These are phyloP conservation scores for Stenurella melanura DNA, from an alignment of 2,888 invertebrate species.

Conservation along the genomic window DNA sequence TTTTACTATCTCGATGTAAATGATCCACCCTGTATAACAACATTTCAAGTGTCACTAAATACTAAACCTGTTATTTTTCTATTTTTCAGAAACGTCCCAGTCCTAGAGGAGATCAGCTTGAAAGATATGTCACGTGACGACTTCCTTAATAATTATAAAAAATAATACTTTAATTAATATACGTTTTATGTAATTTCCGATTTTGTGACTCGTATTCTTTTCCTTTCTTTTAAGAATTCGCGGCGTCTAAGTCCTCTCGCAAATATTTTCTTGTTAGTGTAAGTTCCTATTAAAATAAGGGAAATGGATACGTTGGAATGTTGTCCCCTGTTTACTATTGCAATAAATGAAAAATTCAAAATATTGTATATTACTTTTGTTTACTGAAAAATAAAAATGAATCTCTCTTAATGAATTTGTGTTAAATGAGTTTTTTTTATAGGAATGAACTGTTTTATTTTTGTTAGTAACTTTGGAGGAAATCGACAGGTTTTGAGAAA, in stretches of 20 bases:
- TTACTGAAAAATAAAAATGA: slow-evolving; percentile 27
- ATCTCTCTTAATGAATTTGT: slow-evolving; percentile 13
- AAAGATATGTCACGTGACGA: slow-evolving; percentile 29
- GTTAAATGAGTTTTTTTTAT: not conserved
- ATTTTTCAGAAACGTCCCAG: slow-evolving; percentile 25
- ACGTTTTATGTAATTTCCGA: not conserved
- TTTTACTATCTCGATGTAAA: no score
- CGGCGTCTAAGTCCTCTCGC: not conserved
- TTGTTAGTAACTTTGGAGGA: no score
- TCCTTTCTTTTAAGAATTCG: slow-evolving; percentile 1
- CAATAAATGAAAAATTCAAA: slow-evolving; percentile 32
- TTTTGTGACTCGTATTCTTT: not conserved
- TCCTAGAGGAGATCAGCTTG: slow-evolving; percentile 25
- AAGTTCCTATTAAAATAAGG: slow-evolving; percentile 1
- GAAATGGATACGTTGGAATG: slow-evolving; percentile 13
- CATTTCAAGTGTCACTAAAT: not conserved
- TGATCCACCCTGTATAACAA: no score
- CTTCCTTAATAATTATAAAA: slow-evolving; percentile 30
- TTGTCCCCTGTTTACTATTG: slow-evolving; percentile 32
- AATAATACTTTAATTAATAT: slow-evolving; percentile 17
- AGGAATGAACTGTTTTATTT: no score
- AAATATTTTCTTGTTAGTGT: not conserved
- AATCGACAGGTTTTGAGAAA: no score
- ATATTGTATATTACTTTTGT: slow-evolving; percentile 26
- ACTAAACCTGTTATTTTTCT: not conserved